These are phyloP conservation scores for Ophion slaviceki DNA, from an alignment of 2,888 invertebrate genomes.

Conservation along the genomic window DNA sequence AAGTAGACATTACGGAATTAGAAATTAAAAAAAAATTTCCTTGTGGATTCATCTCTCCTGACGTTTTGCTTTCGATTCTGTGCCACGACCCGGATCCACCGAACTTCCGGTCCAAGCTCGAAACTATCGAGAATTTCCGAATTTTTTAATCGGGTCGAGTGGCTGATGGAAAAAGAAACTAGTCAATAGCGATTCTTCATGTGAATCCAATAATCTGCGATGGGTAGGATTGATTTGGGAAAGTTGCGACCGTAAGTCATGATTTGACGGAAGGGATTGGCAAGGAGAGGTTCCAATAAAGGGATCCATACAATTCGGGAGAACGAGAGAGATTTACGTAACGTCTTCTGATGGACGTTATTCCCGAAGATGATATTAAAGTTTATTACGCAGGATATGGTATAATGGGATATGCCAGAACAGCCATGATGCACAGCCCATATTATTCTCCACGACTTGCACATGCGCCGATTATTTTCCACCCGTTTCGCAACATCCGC, in stretches of 20 bases:
- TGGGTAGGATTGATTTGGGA: constrained; percentile 25
- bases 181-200: background rate
- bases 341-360: constrained; percentile 31
- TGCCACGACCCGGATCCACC: no score
- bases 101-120: no score
- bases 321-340: constrained; percentile 13
- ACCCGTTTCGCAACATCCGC: background rate
- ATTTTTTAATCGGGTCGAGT: background rate
- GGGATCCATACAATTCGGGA: background rate
- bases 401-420: constrained; percentile 31
- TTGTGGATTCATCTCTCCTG: no score
- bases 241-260: constrained; percentile 46
- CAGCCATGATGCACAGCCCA: constrained; percentile 15
- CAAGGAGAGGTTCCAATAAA: no score
- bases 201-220: constrained; percentile 54
- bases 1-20: no score
- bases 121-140: background rate
- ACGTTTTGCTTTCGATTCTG: no score
- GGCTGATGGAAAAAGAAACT: background rate
- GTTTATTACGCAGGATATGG: constrained; percentile 53
- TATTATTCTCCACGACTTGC: constrained; percentile 25
- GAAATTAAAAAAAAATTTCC: no score
- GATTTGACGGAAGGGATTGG: constrained; percentile 24
- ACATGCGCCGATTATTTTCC: constrained; percentile 10
- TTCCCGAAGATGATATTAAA: constrained; percentile 46